Evolutionary conservation across 2,888 invertebrate species (phyloP).

Genomic region (Scrobipalpa costella): DNA sequence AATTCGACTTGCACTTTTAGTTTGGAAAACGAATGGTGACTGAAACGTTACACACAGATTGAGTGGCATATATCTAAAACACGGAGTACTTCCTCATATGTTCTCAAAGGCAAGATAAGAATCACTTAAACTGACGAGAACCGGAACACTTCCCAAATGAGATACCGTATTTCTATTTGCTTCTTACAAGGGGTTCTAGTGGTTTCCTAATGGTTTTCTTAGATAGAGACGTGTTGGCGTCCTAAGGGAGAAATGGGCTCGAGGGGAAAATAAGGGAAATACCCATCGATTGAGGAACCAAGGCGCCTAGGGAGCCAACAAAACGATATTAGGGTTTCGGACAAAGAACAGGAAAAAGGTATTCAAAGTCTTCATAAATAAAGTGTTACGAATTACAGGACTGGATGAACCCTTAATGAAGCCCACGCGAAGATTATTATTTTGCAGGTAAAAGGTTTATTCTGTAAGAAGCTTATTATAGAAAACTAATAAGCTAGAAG

Average conservation of each 20-base stretch:
- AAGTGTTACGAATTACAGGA: not conserved
- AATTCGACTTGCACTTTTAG: not conserved
- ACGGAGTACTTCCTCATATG: not conserved
- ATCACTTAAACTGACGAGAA: conserved; percentile 12
- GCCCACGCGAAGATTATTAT: not conserved
- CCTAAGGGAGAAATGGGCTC: conserved; percentile 53
- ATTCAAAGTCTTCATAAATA: conserved; percentile 17
- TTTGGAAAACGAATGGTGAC: conserved; percentile 2
- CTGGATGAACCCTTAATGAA: not conserved
- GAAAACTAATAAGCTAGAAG: not conserved
- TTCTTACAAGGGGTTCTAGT: conserved; percentile 1
- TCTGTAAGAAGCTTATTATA: not conserved
- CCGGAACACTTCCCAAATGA: conserved; percentile 23
- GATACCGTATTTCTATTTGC: conserved; percentile 13
- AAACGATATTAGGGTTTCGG: conserved; percentile 22
- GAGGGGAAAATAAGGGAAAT: conserved; percentile 65
- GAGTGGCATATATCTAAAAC: not conserved
- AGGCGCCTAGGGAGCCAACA: conserved; percentile 34
- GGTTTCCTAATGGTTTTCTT: conserved; percentile 42
- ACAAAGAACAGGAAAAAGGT: conserved; percentile 28
- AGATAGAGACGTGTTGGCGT: conserved; percentile 52
- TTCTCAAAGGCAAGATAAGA: not conserved
- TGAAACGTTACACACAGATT: conserved; percentile 10
- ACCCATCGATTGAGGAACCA: conserved; percentile 53
- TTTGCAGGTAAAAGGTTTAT: not conserved